Conservation (phyloP, 2,888 invertebrate genomes). For the Bellardia bayeri region DNA sequence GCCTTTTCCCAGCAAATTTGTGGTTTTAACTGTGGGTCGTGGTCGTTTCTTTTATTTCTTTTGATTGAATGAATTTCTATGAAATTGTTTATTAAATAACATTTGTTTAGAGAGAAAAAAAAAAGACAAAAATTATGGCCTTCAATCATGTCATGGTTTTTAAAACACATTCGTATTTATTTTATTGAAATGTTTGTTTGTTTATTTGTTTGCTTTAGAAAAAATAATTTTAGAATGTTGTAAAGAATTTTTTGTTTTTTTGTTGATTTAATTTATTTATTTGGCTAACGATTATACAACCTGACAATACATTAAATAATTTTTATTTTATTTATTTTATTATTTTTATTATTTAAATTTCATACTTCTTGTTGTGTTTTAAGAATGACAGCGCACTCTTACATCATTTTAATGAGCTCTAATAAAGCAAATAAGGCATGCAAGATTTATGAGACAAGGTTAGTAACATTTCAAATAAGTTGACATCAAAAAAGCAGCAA, state of each 20-base stretch:
- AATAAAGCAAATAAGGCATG: neutral
- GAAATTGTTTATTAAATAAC: slow-evolving; percentile 45
- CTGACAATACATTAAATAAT: slow-evolving; percentile 36
- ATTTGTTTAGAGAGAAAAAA: slow-evolving; percentile 5
- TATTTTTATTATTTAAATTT: slow-evolving; percentile 19
- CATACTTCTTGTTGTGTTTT: neutral
- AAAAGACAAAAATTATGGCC: slow-evolving; percentile 61
- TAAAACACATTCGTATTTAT: slow-evolving; percentile 28
- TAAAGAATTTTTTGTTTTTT: slow-evolving; percentile 26
- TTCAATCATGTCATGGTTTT: slow-evolving; percentile 72
- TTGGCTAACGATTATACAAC: neutral
- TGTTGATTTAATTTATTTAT: neutral
- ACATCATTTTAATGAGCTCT: slow-evolving; percentile 31
- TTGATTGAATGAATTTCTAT: slow-evolving; percentile 40
- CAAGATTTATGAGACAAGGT: slow-evolving; percentile 23
- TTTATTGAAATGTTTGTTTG: slow-evolving; percentile 26
- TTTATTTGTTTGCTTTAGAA: neutral
- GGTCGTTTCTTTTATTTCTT: slow-evolving; percentile 9
- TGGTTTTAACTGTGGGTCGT: slow-evolving; percentile 48
- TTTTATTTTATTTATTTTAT: slow-evolving; percentile 33
- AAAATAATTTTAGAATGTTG: slow-evolving; percentile 28
- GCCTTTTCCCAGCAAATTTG: neutral
- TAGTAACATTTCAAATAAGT: neutral
- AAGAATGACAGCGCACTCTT: slow-evolving; percentile 28
- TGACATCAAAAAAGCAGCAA: neutral